Conservation (phyloP, 1,140 invertebrate species). For the Drosophila miranda region DNA sequence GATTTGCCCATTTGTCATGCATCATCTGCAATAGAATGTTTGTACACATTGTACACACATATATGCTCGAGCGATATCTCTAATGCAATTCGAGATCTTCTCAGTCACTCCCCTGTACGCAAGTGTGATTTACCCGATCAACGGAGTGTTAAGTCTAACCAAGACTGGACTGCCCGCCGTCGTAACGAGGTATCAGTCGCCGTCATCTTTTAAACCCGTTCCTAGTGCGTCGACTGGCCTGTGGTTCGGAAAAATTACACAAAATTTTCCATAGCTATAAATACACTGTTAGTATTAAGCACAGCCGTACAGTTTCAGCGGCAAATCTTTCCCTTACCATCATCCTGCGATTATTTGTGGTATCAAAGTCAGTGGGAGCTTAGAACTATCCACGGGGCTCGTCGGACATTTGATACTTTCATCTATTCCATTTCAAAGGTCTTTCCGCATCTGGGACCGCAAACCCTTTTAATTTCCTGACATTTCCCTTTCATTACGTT, state of each 20-base stretch:
- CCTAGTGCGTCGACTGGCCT: no score
- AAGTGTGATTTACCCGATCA: no score
- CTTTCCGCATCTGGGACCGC: constrained; percentile 24
- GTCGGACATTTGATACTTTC: constrained; percentile 55
- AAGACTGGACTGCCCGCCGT: no score
- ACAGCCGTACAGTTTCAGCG: constrained; percentile 4
- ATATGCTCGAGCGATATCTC: no score
- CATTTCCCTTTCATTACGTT: constrained; percentile 61
- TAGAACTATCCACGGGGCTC: constrained; percentile 32
- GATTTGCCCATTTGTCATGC: constrained; percentile 42
- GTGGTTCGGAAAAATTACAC: no score
- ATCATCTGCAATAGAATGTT: constrained; percentile 22
- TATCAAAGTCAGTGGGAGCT: constrained; percentile 48
- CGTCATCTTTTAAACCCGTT: no score
- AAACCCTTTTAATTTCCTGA: constrained; percentile 78
- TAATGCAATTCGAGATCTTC: no score
- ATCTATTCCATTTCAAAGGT: constrained; percentile 43
- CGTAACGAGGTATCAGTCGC: no score
- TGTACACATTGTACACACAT: not conserved
- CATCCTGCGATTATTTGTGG: constrained; percentile 19
- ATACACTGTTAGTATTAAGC: not conserved
- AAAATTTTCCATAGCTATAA: no score
- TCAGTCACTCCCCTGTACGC: no score
- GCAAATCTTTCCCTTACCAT: constrained; percentile 6
- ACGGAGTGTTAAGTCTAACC: no score